phyloP scores from a whole-genome alignment of 2,113 vertebrate genomes.

The Oryzias curvinotus region DNA sequence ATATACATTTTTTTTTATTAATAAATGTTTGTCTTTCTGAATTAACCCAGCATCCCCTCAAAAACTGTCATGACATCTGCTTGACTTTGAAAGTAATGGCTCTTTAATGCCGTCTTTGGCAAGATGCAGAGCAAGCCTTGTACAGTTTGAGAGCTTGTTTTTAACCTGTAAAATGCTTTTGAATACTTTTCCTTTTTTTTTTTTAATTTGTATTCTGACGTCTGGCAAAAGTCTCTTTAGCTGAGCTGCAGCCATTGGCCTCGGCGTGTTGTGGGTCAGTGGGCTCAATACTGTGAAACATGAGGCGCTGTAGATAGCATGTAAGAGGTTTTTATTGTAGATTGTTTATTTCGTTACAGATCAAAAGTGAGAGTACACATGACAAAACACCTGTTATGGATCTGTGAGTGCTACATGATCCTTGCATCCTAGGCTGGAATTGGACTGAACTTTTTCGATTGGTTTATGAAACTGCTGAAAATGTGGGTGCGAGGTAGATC shows the following conservation, averaged over 20 bases:
- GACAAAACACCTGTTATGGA: constrained; percentile 55
- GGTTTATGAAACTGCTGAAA: constrained; percentile 33
- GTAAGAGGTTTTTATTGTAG: constrained; percentile 73
- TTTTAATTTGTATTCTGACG: constrained; percentile 27
- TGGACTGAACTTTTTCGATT: constrained; percentile 25
- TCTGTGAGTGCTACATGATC: constrained; percentile 51
- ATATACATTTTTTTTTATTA: constrained; percentile 24
- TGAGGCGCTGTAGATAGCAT: constrained; percentile 79
- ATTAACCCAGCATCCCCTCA: constrained; percentile 65
- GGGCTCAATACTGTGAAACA: constrained; percentile 81
- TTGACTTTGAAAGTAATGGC: constrained; percentile 61
- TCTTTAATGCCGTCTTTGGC: constrained; percentile 60
- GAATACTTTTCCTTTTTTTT: constrained; percentile 49
- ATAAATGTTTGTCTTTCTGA: constrained; percentile 23
- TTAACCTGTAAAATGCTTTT: constrained; percentile 75
- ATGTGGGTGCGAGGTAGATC: constrained; percentile 19
- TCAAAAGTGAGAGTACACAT: constrained; percentile 67
- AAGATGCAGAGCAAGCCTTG: constrained; percentile 73
- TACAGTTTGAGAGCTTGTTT: constrained; percentile 73
- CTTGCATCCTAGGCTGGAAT: constrained; percentile 50
- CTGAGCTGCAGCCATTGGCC: constrained; percentile 61
- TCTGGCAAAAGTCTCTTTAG: constrained; percentile 69
- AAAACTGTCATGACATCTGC: constrained; percentile 49
- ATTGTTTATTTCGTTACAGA: constrained; percentile 77
- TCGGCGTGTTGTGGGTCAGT: constrained; percentile 52